Evolutionary conservation across 2,888 invertebrate species (phyloP), one percentile per base, ranked within the genome.

Genomic region (Chaetoderma sp.): DNA sequence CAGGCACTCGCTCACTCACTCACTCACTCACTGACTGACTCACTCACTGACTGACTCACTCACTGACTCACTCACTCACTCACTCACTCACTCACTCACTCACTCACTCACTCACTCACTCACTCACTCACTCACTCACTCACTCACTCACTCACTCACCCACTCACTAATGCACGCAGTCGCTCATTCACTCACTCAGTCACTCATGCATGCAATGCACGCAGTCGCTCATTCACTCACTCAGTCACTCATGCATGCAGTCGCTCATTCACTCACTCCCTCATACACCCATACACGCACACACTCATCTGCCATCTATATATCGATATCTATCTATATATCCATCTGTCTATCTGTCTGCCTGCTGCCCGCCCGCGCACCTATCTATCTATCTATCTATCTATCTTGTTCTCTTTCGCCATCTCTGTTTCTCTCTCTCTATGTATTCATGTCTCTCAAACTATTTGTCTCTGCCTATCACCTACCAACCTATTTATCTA

Each of bases 11-110:
- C 54, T 32, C 59, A 52, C 54, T 42, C 60, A 61, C 55, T 52
- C 60, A 39, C 39, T 33, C 44, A 42, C 52, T 42, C 36, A 44
- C 52, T 30, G 4, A 52, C 49, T 52, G 28, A 50, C 59, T 52
- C 60, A 33, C 55, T 61, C 55, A 55, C 56, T 61, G 49, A 55
- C 56, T 55, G 49, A 55, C 55, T 45, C 60, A 45, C 49, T 44
- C 49, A 44, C 47, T 60, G 32, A 47, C 44, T 33, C 60, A 30
- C 49, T 49, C 32, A 28, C 49, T 49, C 30, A 21, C 44, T 25
- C 49, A n/a, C 23, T 56, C 25, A n/a, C 2, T 39, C 16, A 8
- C 21, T 32, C 3, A 10, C 4, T 18, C 1, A 0, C 2, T 56
- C 8, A 13, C 30, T 32, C 50, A 13, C 42, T 42, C 44, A n/a